A percentile compares a stretch with the other conserved stretches of the same genome.
Evolutionary conservation across 2,888 invertebrate species (phyloP).

Genomic region (Rhagium mordax): DNA sequence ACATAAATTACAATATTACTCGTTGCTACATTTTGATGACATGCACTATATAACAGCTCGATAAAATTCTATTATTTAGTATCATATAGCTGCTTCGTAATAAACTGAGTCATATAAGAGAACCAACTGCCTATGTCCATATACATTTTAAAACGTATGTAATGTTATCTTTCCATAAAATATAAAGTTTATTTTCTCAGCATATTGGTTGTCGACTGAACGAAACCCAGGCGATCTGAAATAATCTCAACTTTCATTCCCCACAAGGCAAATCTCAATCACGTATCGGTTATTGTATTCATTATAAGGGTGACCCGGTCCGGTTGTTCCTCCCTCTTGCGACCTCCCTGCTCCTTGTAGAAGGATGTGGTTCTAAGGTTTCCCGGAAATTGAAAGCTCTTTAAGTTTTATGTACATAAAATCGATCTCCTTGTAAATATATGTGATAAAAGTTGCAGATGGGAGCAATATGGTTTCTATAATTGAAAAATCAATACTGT

Average conservation of each 20-base stretch:
- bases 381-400: conserved; percentile 52
- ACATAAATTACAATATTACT: no score
- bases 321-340: conserved; percentile 31
- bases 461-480: conserved; percentile 38
- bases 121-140: background rate
- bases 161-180: conserved; percentile 50
- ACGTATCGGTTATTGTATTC: conserved; percentile 50
- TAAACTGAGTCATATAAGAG: background rate
- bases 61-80: no score
- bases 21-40: no score
- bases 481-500: conserved; percentile 44
- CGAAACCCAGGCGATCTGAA: conserved; percentile 37
- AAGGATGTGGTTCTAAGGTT: conserved; percentile 40
- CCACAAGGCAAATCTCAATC: conserved; percentile 45
- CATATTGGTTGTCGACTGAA: conserved; percentile 46
- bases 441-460: conserved; percentile 22
- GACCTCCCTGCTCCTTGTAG: conserved; percentile 23
- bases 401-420: conserved; percentile 41
- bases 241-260: conserved; percentile 43
- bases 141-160: conserved; percentile 13
- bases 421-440: conserved; percentile 42
- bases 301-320: conserved; percentile 43
- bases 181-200: conserved; percentile 50
- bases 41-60: no score
- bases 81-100: background rate